Percentiles rank a stretch among this genome's conserved stretches.
Conservation (phyloP, 2,113 vertebrate genomes). For the Telmatochromis brichardi region DNA sequence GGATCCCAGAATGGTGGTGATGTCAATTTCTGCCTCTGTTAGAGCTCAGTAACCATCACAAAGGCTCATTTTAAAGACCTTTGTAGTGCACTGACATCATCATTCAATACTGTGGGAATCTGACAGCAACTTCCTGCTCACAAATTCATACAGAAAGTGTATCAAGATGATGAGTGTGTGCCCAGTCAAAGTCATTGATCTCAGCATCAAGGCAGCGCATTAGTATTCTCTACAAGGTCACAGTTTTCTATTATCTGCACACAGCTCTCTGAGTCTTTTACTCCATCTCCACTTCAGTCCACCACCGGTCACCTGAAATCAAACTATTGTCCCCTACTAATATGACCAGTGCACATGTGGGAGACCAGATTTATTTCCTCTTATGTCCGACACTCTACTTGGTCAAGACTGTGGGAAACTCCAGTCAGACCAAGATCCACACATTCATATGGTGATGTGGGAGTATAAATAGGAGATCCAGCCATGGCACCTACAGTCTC, state of each 20-base stretch:
- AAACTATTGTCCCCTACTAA: neutral
- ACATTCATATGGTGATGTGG: conserved; percentile 59
- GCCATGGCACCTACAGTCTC: conserved; percentile 49
- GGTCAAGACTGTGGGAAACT: conserved; percentile 62
- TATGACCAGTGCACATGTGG: neutral
- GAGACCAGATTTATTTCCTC: neutral
- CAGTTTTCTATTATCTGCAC: neutral
- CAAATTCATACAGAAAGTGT: neutral
- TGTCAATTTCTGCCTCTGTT: neutral
- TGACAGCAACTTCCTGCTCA: conserved; percentile 12
- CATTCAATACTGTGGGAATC: conserved; percentile 40
- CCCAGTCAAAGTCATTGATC: neutral
- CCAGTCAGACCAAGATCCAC: conserved; percentile 26
- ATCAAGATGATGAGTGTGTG: neutral
- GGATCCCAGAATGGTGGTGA: neutral
- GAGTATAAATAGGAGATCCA: conserved; percentile 44
- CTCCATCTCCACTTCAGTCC: neutral
- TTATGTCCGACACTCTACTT: conserved; percentile 9
- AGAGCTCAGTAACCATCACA: neutral
- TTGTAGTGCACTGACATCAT: conserved; percentile 26
- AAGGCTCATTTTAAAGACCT: conserved; percentile 23
- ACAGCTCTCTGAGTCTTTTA: neutral
- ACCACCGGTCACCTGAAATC: conserved; percentile 10
- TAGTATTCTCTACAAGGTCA: neutral
- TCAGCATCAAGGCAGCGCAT: neutral